Base-by-base conservation (phyloP, 2,888 invertebrate species). In the Trissolcus japonicus region DNA sequence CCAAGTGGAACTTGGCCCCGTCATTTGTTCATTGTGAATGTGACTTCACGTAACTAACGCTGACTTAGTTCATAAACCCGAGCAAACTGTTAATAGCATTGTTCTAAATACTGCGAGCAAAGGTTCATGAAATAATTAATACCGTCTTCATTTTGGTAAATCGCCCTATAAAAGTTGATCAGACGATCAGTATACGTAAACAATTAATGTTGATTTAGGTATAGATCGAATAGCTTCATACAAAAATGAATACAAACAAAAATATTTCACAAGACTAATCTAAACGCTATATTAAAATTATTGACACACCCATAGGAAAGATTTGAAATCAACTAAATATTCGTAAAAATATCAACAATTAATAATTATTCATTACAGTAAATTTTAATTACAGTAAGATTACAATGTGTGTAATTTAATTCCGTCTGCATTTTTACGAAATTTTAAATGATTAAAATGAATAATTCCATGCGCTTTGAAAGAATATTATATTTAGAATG, bases 61-160 rank as follows among this genome's bases (percentile, higher is more conserved):
- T 57, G 56, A 59, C 65, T 65, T 76, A 69, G 76, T 76, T 69
- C 69, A 60, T 65, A 76, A 76, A 76, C 69, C 69, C 63, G 62
- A 62, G 67, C 67, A 55, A 17, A 40, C 69, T 65, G 69, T 69
- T 76, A 76, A 76, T 76, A 76, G 76, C 76, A 65, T 69, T 65
- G 76, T 65, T 65, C 76, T 69, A 76, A 76, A 76, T 69, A 65
- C 76, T 65, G 57, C 25, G 29, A 40, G 55, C 56, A 21, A 67
- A 61, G 46, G 57, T 19, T 54, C 63, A 59, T 54, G 61, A 69
- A 76, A 63, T 68, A 35, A 11, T 11, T 35, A 9, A 35, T 35
- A 35, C 35, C 9, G 2, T 35, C 11, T 35, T 11, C 35, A 35
- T 11, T 35, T 25, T 25, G 3, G 25, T 25, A 25, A 25, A 25